phyloP scores from a whole-genome alignment of 2,888 invertebrate genomes.

The Anaspis maculata region DNA sequence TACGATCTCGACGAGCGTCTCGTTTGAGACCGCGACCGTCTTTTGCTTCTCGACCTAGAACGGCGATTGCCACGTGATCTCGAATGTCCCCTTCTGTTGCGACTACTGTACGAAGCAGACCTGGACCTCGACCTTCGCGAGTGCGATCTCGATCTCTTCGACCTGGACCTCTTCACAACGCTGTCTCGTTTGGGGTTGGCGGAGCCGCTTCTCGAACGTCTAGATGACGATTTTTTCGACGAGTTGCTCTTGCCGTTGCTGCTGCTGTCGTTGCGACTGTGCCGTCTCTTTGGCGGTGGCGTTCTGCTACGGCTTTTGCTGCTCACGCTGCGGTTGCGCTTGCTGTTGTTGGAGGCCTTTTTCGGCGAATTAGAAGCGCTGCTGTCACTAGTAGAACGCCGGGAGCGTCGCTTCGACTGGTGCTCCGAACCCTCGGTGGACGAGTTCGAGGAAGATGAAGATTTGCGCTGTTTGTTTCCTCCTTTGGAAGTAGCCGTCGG shows the following conservation, averaged over 20 bases:
- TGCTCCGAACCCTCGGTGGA: too few relatives aligned
- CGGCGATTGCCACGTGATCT: slow-evolving; percentile 13
- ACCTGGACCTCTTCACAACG: slow-evolving; percentile 4
- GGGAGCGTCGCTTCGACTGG: not conserved
- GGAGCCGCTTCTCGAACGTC: slow-evolving; percentile 11
- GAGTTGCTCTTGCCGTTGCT: slow-evolving; percentile 12
- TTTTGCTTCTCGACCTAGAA: slow-evolving; percentile 7
- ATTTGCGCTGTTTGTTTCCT: too few relatives aligned
- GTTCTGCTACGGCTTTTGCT: not conserved
- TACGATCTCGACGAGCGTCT: too few relatives aligned
- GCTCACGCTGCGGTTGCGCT: too few relatives aligned
- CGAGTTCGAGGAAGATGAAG: too few relatives aligned
- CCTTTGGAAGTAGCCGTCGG: too few relatives aligned
- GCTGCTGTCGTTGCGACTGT: slow-evolving; percentile 9
- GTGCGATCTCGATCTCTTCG: slow-evolving; percentile 11
- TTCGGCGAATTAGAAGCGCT: too few relatives aligned
- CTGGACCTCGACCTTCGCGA: slow-evolving; percentile 12
- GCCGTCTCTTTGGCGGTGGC: not conserved
- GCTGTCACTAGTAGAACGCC: not conserved
- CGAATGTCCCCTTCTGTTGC: slow-evolving; percentile 13
- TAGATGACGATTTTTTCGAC: slow-evolving; percentile 12
- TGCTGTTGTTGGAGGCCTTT: too few relatives aligned
- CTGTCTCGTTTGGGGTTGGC: slow-evolving; percentile 4
- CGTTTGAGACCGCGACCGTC: slow-evolving; percentile 20
- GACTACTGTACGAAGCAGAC: slow-evolving; percentile 8